These are phyloP conservation scores for Cephonodes hylas DNA, from an alignment of 2,888 invertebrate genomes.

Conservation along the genomic window DNA sequence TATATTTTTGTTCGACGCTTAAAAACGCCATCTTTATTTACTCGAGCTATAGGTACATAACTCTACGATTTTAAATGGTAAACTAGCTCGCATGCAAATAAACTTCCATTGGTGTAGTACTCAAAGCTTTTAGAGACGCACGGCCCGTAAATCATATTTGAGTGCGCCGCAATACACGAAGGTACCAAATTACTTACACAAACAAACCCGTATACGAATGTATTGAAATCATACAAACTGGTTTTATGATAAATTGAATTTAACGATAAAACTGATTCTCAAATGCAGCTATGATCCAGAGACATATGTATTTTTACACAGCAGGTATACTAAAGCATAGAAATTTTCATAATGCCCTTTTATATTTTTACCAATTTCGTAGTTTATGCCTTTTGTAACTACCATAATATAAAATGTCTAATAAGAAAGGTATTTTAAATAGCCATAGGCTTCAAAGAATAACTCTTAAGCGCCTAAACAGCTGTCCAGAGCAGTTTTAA, in stretches of 20 bases:
- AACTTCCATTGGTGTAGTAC: neutral
- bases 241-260: neutral
- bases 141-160: neutral
- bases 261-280: neutral
- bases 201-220: neutral
- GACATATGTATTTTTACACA: neutral
- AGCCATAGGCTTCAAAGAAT: neutral
- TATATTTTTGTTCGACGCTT: neutral
- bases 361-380: neutral
- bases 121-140: neutral
- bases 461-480: neutral
- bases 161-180: neutral
- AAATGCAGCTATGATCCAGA: neutral
- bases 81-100: neutral
- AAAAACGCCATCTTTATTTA: constrained; percentile 2
- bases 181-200: neutral
- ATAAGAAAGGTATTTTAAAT: no score
- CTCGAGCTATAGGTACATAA: neutral
- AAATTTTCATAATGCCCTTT: no score
- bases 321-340: no score
- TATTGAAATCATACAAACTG: neutral
- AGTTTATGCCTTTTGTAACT: neutral
- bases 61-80: neutral
- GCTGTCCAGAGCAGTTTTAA: neutral
- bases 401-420: neutral